Evolutionary conservation across 2,797 vertebrate species (phyloP).

Genomic region (Enteromius treurensis): DNA sequence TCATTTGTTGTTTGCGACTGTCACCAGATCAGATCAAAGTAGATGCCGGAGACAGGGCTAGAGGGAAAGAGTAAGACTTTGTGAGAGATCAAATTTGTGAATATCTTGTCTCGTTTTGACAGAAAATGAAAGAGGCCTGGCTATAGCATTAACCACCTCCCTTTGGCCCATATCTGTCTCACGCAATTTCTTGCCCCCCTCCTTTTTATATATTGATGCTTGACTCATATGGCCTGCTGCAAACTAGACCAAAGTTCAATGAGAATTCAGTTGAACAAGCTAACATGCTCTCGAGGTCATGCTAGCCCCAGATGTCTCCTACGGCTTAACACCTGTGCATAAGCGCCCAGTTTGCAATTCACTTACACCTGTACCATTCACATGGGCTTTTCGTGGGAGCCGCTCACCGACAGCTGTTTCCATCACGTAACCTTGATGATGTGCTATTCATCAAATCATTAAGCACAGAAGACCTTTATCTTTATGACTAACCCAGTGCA

Average conservation of each 20-base stretch:
- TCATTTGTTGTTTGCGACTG: conserved; percentile 15
- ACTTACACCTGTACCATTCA: conserved; percentile 20
- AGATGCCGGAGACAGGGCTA: conserved; percentile 31
- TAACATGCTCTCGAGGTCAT: conserved; percentile 30
- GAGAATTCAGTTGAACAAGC: conserved; percentile 26
- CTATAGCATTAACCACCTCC: conserved; percentile 31
- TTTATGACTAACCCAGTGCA: conserved; percentile 35
- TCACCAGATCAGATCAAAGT: conserved; percentile 56
- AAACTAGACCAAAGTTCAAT: conserved; percentile 56
- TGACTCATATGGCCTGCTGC: conserved; percentile 31
- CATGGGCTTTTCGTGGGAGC: conserved; percentile 24
- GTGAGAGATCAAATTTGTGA: conserved; percentile 38
- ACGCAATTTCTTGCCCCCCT: conserved; percentile 7
- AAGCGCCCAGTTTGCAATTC: conserved; percentile 20
- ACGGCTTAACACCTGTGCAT: conserved; percentile 44
- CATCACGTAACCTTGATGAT: conserved; percentile 40
- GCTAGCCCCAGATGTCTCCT: conserved; percentile 38
- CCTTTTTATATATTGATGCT: conserved; percentile 3
- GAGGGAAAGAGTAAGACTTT: conserved; percentile 25
- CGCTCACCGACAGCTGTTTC: conserved; percentile 39
- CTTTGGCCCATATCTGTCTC: conserved; percentile 32
- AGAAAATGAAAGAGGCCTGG: conserved; percentile 37
- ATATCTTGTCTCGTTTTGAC: conserved; percentile 35
- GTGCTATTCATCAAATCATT: conserved; percentile 53
- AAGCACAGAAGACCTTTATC: conserved; percentile 40